Conservation (phyloP, 2,113 vertebrate species). For the Plecotus auritus region DNA sequence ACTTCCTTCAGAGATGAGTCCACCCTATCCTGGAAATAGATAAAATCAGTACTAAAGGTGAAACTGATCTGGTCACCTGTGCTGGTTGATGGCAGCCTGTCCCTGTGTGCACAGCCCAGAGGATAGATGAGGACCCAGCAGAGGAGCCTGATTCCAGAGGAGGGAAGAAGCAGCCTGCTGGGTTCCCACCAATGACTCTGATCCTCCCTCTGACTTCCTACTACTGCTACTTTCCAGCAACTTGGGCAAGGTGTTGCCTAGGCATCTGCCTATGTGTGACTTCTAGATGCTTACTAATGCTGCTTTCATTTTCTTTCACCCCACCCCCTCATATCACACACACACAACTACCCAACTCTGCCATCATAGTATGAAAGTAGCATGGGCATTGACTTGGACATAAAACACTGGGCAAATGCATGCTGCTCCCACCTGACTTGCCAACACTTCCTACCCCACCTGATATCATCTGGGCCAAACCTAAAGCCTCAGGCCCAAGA, state of each 20-base stretch:
- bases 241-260: not conserved
- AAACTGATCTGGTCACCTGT: not conserved
- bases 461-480: not conserved
- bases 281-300: not conserved
- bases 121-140: not conserved
- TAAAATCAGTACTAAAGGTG: not conserved
- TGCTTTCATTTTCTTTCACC: not conserved
- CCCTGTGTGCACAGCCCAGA: not conserved
- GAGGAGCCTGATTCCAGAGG: not conserved
- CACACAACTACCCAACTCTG: not conserved
- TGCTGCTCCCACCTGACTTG: not conserved
- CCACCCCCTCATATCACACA: fast-evolving
- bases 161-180: not conserved
- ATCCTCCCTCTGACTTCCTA: not conserved
- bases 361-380: not conserved
- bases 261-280: not conserved
- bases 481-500: not conserved
- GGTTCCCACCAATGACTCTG: not conserved
- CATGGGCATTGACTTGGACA: too few relatives aligned
- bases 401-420: not conserved
- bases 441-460: not conserved
- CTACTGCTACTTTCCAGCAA: not conserved
- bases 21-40: not conserved
- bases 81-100: not conserved
- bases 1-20: not conserved